These are phyloP conservation scores for Phanerotoma sp. DNA, from an alignment of 2,888 invertebrate genomes.

Conservation along the genomic window DNA sequence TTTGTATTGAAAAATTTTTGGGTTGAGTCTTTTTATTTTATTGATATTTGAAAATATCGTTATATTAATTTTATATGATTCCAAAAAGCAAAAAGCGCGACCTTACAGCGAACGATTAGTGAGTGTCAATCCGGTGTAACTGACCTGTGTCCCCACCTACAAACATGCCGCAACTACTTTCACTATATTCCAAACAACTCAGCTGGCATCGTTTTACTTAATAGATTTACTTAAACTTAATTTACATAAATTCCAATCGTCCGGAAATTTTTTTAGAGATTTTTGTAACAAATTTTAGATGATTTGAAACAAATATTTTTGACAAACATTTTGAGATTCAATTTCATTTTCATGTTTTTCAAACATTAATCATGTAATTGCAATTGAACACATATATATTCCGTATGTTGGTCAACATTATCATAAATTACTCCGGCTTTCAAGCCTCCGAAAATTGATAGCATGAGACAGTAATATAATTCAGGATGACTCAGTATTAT, in stretches of 20 bases:
- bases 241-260: conserved; percentile 17
- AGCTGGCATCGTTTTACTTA: conserved; percentile 11
- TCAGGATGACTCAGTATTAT: not conserved
- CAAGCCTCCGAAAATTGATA: not conserved
- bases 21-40: no score
- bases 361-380: conserved; percentile 1
- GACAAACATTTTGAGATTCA: not conserved
- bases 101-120: conserved; percentile 7
- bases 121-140: conserved; percentile 15
- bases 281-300: not conserved
- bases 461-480: not conserved
- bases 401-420: not conserved
- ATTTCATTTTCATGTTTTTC: not conserved
- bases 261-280: no score
- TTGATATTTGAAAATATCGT: no score
- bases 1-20: no score
- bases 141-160: conserved; percentile 24
- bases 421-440: not conserved
- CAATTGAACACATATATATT: not conserved
- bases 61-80: conserved; percentile 3
- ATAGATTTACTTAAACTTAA: conserved; percentile 9
- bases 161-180: conserved; percentile 27
- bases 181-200: conserved; percentile 23
- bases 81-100: conserved; percentile 1
- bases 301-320: not conserved